These are phyloP conservation scores for Diadumene lineata DNA, from an alignment of 92 coral and sea anemone species.

Conservation along the genomic window DNA sequence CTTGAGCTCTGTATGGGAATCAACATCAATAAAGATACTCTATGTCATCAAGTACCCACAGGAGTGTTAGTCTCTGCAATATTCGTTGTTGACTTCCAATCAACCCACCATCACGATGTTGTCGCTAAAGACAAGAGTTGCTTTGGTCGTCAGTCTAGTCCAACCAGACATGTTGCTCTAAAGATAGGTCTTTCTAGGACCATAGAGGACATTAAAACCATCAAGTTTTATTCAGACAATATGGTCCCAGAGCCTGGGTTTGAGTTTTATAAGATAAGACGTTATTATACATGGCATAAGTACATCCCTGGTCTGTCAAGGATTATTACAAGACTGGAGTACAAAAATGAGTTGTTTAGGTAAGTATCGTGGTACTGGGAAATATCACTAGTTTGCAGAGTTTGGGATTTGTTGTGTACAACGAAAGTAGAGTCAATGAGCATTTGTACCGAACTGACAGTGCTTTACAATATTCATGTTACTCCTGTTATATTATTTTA, in stretches of 20 bases:
- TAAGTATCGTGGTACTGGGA: constrained; percentile 18
- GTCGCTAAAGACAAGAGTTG: constrained; percentile 50
- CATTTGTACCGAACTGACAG: no score
- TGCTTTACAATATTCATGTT: no score
- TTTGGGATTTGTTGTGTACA: no score
- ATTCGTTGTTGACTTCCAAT: constrained; percentile 46
- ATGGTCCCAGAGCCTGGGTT: constrained; percentile 13
- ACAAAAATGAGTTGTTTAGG: constrained; percentile 26
- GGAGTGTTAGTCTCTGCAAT: constrained; percentile 19
- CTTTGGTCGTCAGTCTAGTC: constrained; percentile 61
- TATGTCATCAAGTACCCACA: constrained; percentile 42
- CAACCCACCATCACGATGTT: constrained; percentile 40
- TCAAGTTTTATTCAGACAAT: constrained; percentile 21
- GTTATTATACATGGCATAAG: constrained; percentile 69
- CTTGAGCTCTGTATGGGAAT: constrained; percentile 44
- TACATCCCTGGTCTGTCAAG: constrained; percentile 33
- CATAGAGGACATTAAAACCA: constrained; percentile 36
- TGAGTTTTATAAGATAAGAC: constrained; percentile 38
- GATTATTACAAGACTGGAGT: constrained; percentile 47
- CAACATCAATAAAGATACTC: constrained; percentile 13
- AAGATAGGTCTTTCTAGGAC: constrained; percentile 33
- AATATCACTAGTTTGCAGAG: no score
- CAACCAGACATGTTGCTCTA: constrained; percentile 33
- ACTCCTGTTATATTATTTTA: no score
- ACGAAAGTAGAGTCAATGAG: no score